These are phyloP conservation scores for Phalacrocorax carbo DNA, from an alignment of 2,113 vertebrate genomes.

Conservation along the genomic window DNA sequence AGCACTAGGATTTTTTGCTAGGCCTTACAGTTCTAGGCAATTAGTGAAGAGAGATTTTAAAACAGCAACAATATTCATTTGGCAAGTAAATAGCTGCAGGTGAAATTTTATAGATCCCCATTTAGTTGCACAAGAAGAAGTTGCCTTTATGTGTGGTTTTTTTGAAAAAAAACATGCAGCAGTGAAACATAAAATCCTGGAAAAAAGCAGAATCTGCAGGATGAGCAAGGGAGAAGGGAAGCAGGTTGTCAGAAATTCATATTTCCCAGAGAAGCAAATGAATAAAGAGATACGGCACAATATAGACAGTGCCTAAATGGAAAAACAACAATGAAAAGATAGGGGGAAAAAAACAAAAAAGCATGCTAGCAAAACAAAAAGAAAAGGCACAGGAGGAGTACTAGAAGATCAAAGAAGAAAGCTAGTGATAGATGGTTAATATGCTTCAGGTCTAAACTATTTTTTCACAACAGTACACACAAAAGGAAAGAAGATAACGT, in stretches of 20 bases:
- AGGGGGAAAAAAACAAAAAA: neutral
- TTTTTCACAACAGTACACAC: conserved; percentile 46
- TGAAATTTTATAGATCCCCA: neutral
- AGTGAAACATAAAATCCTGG: neutral
- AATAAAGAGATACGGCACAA: neutral
- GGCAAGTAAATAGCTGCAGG: neutral
- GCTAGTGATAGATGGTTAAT: conserved; percentile 39
- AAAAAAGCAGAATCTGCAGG: neutral
- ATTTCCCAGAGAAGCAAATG: neutral
- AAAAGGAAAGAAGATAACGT: conserved; percentile 59
- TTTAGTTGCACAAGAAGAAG: neutral
- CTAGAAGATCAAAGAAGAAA: conserved; percentile 44
- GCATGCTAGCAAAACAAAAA: neutral
- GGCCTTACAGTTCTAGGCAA: neutral
- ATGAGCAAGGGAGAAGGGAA: neutral
- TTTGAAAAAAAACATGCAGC: neutral
- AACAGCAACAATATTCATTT: neutral
- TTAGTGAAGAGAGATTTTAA: neutral
- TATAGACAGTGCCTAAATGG: neutral
- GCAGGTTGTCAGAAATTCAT: neutral
- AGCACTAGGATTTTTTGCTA: neutral
- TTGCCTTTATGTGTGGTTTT: neutral
- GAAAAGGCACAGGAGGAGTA: conserved; percentile 6
- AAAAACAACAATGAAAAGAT: neutral
- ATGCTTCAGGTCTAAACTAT: conserved; percentile 21